phyloP scores from a whole-genome alignment of 2,113 vertebrate genomes.

The Forbesichthys agassizii region DNA sequence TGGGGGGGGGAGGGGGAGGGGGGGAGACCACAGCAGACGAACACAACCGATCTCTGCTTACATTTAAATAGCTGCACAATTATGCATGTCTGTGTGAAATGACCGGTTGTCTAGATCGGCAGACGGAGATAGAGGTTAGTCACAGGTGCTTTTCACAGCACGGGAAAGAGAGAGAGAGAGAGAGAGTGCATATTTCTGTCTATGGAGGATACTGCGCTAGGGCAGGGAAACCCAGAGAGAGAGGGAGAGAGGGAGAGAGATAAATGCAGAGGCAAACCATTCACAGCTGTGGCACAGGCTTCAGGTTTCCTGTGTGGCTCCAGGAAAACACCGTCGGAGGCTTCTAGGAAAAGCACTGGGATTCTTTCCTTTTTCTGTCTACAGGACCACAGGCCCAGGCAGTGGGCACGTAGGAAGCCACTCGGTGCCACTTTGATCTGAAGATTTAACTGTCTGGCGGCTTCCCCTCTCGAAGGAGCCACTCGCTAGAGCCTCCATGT shows the following conservation, averaged over 20 bases:
- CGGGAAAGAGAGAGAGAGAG: no score
- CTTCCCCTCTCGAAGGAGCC: conserved; percentile 11
- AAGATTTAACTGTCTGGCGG: conserved; percentile 22
- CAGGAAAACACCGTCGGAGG: conserved; percentile 63
- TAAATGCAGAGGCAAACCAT: conserved; percentile 62
- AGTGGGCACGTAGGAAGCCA: no score
- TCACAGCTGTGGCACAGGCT: conserved; percentile 64
- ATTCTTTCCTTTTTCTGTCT: conserved; percentile 25
- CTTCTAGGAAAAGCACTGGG: conserved; percentile 57
- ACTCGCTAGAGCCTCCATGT: conserved; percentile 30
- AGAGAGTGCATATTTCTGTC: conserved; percentile 25
- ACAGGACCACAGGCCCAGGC: neutral
- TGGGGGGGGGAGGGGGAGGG: no score
- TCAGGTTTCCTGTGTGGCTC: conserved; percentile 62
- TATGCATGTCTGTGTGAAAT: conserved; percentile 69
- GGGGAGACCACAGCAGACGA: conserved; percentile 55
- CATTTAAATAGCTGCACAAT: conserved; percentile 65
- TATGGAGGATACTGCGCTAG: conserved; percentile 25
- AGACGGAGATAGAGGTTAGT: conserved; percentile 61
- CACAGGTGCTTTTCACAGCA: conserved; percentile 37
- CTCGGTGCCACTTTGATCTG: neutral
- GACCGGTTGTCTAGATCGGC: conserved; percentile 65
- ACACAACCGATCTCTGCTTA: conserved; percentile 49
- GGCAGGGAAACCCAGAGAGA: neutral
- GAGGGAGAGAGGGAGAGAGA: conserved; percentile 45